phyloP scores from a whole-genome alignment of 1,140 invertebrate genomes.

The Triops cancriformis region DNA sequence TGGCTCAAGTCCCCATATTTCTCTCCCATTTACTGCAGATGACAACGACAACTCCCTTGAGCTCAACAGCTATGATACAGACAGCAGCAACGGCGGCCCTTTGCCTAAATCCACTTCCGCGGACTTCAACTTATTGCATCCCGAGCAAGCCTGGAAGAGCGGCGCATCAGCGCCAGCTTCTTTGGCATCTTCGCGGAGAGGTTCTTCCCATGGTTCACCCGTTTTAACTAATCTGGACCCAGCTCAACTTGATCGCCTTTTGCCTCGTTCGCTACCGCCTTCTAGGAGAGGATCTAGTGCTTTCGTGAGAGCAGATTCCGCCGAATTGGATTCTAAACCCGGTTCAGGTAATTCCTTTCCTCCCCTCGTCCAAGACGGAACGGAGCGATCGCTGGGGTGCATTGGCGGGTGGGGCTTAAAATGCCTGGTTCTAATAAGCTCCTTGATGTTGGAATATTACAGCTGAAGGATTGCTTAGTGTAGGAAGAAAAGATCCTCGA shows the following conservation, averaged over 20 bases:
- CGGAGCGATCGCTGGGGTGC: no score
- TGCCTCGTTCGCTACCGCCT: conserved; percentile 14
- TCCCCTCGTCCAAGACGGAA: not conserved
- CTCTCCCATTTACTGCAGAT: not conserved
- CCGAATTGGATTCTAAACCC: not conserved
- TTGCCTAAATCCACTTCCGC: conserved; percentile 23
- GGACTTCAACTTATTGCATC: conserved; percentile 24
- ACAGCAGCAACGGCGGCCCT: not conserved
- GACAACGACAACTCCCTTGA: not conserved
- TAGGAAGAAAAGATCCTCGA: not conserved
- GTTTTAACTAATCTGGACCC: conserved; percentile 9
- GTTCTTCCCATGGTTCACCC: conserved; percentile 18
- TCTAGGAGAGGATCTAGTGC: conserved; percentile 21
- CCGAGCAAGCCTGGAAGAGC: conserved; percentile 11
- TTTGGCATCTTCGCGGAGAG: conserved; percentile 22
- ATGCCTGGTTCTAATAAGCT: not conserved
- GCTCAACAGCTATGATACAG: not conserved
- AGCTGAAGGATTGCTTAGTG: conserved; percentile 3
- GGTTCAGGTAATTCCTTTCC: not conserved
- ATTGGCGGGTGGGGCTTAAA: not conserved
- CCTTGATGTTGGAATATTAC: not conserved
- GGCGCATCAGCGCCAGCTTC: conserved; percentile 23
- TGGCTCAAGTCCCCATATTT: no score
- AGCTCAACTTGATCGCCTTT: conserved; percentile 8
- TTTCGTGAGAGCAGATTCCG: not conserved